These are phyloP conservation scores for Sebastes itinus DNA, from an alignment of 2,797 vertebrate genomes.

Conservation along the genomic window DNA sequence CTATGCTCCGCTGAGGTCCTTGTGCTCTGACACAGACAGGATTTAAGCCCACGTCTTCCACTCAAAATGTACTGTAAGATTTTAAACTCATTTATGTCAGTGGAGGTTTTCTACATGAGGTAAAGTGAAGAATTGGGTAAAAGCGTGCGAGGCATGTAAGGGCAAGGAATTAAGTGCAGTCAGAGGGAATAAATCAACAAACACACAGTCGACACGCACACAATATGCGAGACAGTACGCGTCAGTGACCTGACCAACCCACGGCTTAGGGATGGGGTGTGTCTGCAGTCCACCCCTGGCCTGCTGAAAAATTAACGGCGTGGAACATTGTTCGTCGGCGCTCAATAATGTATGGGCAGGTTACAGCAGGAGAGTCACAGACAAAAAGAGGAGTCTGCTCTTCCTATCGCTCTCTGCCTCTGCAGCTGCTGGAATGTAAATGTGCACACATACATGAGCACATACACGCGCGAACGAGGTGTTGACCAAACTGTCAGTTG, in stretches of 20 bases:
- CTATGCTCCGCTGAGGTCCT: background rate
- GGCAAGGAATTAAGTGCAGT: slow-evolving; percentile 6
- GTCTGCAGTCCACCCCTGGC: slow-evolving; percentile 46
- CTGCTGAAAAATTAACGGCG: slow-evolving; percentile 67
- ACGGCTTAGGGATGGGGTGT: slow-evolving; percentile 31
- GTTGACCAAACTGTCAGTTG: background rate
- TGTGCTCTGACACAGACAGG: background rate
- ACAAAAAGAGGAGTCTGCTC: slow-evolving; percentile 12
- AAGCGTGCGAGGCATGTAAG: background rate
- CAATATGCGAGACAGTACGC: background rate
- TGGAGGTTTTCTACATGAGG: background rate
- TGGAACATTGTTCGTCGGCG: slow-evolving; percentile 63
- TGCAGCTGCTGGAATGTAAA: background rate
- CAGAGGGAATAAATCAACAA: slow-evolving; percentile 19
- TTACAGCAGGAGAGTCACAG: slow-evolving; percentile 39
- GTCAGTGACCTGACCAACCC: slow-evolving; percentile 33
- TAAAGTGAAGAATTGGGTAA: background rate
- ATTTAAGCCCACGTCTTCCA: background rate
- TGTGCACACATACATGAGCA: background rate
- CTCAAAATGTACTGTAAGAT: background rate
- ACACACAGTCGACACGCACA: slow-evolving; percentile 2
- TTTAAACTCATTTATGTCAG: background rate
- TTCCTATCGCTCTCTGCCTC: background rate
- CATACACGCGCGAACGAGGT: background rate
- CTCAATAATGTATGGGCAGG: slow-evolving; percentile 70